Conservation (phyloP, 2,797 vertebrate genomes). For the Chromobotia macracanthus region DNA sequence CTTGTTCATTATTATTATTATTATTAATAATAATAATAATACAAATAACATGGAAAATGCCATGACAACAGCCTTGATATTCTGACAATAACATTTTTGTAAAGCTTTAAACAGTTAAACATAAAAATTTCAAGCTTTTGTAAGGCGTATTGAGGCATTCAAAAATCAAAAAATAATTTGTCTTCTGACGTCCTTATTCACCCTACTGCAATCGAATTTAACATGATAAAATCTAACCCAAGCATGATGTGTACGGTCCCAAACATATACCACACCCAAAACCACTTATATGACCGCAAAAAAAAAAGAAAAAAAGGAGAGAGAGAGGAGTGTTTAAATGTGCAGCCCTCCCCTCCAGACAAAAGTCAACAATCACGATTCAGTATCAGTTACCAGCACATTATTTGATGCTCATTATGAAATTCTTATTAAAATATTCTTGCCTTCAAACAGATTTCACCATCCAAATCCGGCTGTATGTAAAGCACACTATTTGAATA, state of each 20-base stretch:
- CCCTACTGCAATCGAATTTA: slow-evolving; percentile 35
- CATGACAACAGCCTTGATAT: neutral
- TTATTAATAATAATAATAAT: neutral
- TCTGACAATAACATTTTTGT: neutral
- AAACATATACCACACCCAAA: slow-evolving; percentile 78
- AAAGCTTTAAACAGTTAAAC: no score
- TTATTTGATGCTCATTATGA: neutral
- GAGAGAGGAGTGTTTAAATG: slow-evolving; percentile 1
- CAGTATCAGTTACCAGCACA: neutral
- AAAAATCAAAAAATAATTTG: neutral
- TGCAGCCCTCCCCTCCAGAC: slow-evolving; percentile 4
- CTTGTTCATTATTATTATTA: neutral
- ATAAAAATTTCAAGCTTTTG: neutral
- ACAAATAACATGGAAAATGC: no score
- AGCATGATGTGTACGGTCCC: slow-evolving; percentile 66
- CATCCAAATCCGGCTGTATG: no score
- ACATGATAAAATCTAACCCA: slow-evolving; percentile 48
- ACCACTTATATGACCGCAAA: slow-evolving; percentile 66
- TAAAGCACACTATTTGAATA: no score
- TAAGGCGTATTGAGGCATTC: neutral
- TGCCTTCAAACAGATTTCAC: no score
- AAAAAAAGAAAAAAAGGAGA: slow-evolving; percentile 22
- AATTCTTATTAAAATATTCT: neutral
- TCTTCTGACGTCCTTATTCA: slow-evolving; percentile 14
- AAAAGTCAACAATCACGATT: slow-evolving; percentile 2